Evolutionary conservation across 1,140 invertebrate genomes (phyloP), one percentile per base, ranked within the genome.

Genomic region (Brachionus calyciflorus): DNA sequence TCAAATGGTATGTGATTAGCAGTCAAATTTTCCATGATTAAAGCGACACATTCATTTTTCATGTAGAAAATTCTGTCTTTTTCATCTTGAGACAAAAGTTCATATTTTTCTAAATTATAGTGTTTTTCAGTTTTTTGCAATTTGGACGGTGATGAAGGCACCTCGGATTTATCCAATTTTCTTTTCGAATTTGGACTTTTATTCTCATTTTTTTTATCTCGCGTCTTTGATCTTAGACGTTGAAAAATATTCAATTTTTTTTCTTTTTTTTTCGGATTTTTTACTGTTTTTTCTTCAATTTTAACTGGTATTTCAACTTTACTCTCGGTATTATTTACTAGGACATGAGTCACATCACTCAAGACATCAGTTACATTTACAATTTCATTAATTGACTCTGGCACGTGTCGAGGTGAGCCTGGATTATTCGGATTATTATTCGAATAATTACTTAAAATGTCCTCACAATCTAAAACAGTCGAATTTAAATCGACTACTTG

Each of bases 361-460:
- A 46, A 7, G 14, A 46, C 44, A 17, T 46, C 44, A 14, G 14
- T 14, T 14, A 46, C 53, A 24, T 57, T 33, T 4, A 57, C 53
- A 57, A 28, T 14, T 28, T 57, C 53, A n/a, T 28, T 57, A 14
- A 33, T 21, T 28, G 24, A 28, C 2, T 57, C 53, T 6, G 17
- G 12, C 3, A 49, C 37, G 28, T 51, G 69, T 21, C 24, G 46
- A 3, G 69, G 69, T 33, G 69, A 73, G 46, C 46, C 9, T 0
- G 48, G 46, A 37, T 73, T 33, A 28, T 73, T 73, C 7, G 44
- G 30, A 55, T 73, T 33, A 26, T 37, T 51, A 7, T n/a, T 49
- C 24, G 69, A 73, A 41, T 73, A 73, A 55, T 24, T 73, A 33
- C 69, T 73, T 21, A 73, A 33, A 21, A 73, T 73, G 19, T 73